These are phyloP conservation scores for Xyrichtys novacula DNA, from an alignment of 2,797 vertebrate genomes.

Conservation along the genomic window DNA sequence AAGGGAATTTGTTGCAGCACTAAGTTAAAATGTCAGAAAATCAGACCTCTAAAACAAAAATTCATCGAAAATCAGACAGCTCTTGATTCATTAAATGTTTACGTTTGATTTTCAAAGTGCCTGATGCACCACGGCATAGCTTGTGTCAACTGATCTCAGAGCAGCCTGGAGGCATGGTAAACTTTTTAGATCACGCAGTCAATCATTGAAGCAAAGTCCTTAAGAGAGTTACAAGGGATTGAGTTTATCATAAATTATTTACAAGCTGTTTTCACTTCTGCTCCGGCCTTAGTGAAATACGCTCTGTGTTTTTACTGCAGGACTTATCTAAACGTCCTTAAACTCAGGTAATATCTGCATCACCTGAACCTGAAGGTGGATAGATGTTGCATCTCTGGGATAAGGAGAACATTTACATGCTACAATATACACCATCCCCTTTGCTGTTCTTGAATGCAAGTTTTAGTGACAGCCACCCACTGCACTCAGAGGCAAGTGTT, in stretches of 20 bases:
- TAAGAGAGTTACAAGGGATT: neutral
- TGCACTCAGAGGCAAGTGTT: too few species aligned
- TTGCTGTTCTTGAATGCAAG: too few species aligned
- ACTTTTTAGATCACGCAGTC: conserved; percentile 2
- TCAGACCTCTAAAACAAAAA: conserved; percentile 28
- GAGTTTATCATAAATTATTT: conserved; percentile 14
- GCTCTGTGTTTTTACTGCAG: neutral
- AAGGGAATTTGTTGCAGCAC: neutral
- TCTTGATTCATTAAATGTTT: conserved; percentile 12
- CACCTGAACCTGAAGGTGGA: neutral
- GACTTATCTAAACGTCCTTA: neutral
- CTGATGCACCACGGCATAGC: conserved; percentile 7
- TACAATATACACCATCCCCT: too few species aligned
- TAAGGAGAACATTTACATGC: neutral
- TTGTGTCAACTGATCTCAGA: conserved; percentile 1
- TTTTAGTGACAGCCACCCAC: too few species aligned
- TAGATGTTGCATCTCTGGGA: neutral
- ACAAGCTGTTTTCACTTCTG: neutral
- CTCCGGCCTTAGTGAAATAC: neutral
- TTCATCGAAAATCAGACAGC: conserved; percentile 6
- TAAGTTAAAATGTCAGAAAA: conserved; percentile 10
- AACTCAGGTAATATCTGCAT: neutral
- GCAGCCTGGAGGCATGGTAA: neutral
- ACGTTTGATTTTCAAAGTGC: neutral
- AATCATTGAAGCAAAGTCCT: conserved; percentile 12